Evolutionary conservation across 2,888 invertebrate genomes (phyloP).

Genomic region (Perizoma flavofasciatum): DNA sequence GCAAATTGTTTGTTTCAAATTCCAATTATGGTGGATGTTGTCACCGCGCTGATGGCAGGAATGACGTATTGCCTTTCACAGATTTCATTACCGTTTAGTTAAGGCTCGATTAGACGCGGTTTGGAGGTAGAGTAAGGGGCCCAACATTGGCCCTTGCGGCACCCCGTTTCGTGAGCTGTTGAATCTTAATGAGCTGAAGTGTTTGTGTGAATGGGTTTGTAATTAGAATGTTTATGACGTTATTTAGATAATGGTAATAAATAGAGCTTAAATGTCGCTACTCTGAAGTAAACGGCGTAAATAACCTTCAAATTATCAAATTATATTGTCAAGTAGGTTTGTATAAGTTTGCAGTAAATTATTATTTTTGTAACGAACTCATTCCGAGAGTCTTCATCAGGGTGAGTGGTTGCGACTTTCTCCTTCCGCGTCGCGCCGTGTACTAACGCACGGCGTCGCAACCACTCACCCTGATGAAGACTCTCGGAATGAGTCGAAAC

Average conservation of each 20-base stretch:
- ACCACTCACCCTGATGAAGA: too few species aligned
- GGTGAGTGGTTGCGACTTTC: too few species aligned
- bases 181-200: slow-evolving; percentile 32
- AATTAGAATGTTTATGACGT: slow-evolving; percentile 25
- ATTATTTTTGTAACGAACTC: too few species aligned
- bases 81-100: slow-evolving; percentile 38
- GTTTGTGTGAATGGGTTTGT: slow-evolving; percentile 30
- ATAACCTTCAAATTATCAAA: slow-evolving; percentile 10
- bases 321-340: too few species aligned
- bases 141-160: slow-evolving; percentile 27
- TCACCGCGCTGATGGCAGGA: slow-evolving; percentile 27
- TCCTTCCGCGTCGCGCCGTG: too few species aligned
- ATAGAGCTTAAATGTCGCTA: slow-evolving; percentile 18
- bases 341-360: too few species aligned
- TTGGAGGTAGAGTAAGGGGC: slow-evolving; percentile 19
- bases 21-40: slow-evolving; percentile 31
- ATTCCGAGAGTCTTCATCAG: too few species aligned
- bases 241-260: slow-evolving; percentile 25
- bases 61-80: slow-evolving; percentile 37
- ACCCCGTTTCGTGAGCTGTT: slow-evolving; percentile 11
- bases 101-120: slow-evolving; percentile 25
- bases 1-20: slow-evolving; percentile 27
- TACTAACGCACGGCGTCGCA: too few species aligned
- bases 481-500: too few species aligned
- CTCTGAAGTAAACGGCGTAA: background rate